phyloP scores from a whole-genome alignment of 92 coral and sea anemone species.

The Diadumene lineata region DNA sequence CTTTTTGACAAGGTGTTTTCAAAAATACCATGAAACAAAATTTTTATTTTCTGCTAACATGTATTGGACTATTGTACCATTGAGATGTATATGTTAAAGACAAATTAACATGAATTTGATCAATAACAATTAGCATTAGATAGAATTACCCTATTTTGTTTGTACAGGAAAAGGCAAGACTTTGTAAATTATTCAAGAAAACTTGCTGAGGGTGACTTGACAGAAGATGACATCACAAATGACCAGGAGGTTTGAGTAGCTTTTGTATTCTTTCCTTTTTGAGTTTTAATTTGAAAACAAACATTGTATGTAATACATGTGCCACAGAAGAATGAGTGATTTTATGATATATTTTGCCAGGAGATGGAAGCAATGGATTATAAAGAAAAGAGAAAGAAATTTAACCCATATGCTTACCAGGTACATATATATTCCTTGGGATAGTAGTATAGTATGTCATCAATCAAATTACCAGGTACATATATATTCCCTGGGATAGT shows the following conservation, averaged over 20 bases:
- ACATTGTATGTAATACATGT: neutral
- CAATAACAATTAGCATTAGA: too few species aligned
- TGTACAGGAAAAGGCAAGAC: slow-evolving; percentile 70
- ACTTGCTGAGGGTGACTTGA: slow-evolving; percentile 82
- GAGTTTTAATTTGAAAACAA: neutral
- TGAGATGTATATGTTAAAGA: too few species aligned
- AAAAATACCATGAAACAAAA: too few species aligned
- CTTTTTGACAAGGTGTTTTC: too few species aligned
- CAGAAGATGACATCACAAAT: slow-evolving; percentile 53
- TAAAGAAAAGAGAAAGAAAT: slow-evolving; percentile 58
- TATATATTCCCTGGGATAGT: too few species aligned
- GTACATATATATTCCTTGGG: slow-evolving; percentile 22
- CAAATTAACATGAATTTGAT: too few species aligned
- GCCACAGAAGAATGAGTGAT: neutral
- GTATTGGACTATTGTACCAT: too few species aligned
- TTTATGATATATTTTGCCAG: neutral
- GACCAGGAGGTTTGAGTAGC: slow-evolving; percentile 38
- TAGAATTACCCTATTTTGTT: too few species aligned
- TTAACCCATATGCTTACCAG: slow-evolving; percentile 83
- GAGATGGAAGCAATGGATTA: slow-evolving; percentile 59
- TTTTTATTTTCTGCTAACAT: too few species aligned
- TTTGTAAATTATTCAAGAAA: slow-evolving; percentile 80
- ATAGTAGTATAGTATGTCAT: too few species aligned
- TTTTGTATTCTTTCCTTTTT: neutral
- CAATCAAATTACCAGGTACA: too few species aligned